Percentiles rank a stretch among this genome's conserved stretches.
Evolutionary conservation across 2,113 vertebrate genomes (phyloP).

Genomic region (Salvelinus fontinalis): DNA sequence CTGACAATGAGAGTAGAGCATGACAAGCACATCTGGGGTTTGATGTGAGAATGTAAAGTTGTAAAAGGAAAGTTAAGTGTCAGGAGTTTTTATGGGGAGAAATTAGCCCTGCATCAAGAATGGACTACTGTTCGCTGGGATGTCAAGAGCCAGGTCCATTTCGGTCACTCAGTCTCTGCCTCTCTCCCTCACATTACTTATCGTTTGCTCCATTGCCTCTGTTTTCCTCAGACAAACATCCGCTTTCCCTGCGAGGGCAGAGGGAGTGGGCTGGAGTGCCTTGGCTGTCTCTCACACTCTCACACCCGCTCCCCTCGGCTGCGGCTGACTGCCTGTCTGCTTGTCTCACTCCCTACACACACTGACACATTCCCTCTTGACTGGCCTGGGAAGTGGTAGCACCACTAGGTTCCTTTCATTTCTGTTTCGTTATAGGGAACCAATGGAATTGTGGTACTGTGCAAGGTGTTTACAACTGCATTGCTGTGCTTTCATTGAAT

Average conservation of each 20-base stretch:
- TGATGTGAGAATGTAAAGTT: neutral
- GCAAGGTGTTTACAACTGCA: too few species aligned
- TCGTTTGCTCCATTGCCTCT: neutral
- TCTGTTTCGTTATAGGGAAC: too few species aligned
- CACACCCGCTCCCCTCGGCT: constrained; percentile 1
- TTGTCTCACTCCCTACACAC: too few species aligned
- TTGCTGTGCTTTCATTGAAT: too few species aligned
- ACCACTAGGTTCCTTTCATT: too few species aligned
- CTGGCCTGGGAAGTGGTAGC: too few species aligned
- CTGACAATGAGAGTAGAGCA: neutral
- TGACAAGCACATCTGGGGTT: too few species aligned
- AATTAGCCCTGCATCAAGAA: neutral
- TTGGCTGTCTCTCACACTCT: neutral
- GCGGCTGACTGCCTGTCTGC: neutral
- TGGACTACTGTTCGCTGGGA: neutral
- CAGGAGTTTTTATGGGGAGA: neutral
- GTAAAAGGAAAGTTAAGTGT: neutral
- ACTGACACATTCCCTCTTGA: too few species aligned
- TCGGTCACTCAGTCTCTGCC: neutral
- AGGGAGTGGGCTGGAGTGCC: neutral
- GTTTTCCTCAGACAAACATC: constrained; percentile 1
- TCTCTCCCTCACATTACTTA: neutral
- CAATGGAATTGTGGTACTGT: too few species aligned
- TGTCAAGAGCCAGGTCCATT: neutral
- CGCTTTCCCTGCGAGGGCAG: neutral